Evolutionary conservation across 2,888 invertebrate species (phyloP).

Genomic region (Ctena decussata): DNA sequence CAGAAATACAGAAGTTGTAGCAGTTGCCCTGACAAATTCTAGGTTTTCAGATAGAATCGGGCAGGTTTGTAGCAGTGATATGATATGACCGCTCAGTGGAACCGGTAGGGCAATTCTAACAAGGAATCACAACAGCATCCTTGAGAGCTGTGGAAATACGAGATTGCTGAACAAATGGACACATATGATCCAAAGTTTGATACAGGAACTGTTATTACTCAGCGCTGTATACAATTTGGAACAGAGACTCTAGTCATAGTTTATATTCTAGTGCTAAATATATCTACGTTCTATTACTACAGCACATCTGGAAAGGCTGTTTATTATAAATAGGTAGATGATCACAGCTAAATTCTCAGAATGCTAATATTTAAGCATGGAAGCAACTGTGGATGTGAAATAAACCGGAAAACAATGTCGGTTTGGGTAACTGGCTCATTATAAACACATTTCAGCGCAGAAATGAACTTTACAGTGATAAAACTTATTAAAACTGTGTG

Average conservation of each 20-base stretch:
- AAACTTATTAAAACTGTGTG: constrained; percentile 4
- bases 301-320: constrained; percentile 57
- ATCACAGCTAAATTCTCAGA: constrained; percentile 51
- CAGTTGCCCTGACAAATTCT: no score
- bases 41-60: no score
- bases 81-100: no score
- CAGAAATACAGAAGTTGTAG: no score
- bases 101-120: no score
- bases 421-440: constrained; percentile 16
- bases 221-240: constrained; percentile 2
- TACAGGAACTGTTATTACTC: constrained; percentile 23
- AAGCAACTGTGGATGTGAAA: constrained; percentile 66
- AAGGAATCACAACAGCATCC: no score
- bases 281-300: constrained; percentile 59
- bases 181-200: neutral
- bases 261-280: constrained; percentile 67
- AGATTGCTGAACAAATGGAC: no score
- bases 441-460: constrained; percentile 3
- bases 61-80: no score
- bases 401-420: constrained; percentile 67
- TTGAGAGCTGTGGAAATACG: no score
- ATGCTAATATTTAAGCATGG: constrained; percentile 51
- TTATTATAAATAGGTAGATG: constrained; percentile 59
- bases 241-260: constrained; percentile 57
- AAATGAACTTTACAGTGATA: constrained; percentile 10